phyloP scores from a whole-genome alignment of 2,888 invertebrate species.

The Eristalis pertinax region DNA sequence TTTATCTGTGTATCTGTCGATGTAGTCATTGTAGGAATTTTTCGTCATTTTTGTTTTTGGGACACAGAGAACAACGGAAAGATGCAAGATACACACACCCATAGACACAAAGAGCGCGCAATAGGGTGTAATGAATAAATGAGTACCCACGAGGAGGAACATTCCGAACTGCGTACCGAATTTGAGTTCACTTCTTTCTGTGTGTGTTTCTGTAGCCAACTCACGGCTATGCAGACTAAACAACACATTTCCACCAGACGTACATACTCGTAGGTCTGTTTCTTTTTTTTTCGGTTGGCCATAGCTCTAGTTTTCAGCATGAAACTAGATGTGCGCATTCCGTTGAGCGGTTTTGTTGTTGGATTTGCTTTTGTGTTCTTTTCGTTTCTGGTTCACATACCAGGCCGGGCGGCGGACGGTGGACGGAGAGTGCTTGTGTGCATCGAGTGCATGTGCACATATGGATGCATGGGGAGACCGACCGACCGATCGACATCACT shows the following conservation, averaged over 20 bases:
- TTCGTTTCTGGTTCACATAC: slow-evolving; percentile 3
- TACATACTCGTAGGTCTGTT: not conserved
- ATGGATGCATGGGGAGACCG: slow-evolving; percentile 9
- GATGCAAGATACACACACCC: slow-evolving; percentile 12
- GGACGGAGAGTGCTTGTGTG: not conserved
- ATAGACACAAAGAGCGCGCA: slow-evolving; percentile 64
- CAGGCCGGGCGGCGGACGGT: not conserved
- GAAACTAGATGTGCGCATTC: slow-evolving; percentile 64
- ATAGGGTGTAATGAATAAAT: slow-evolving; percentile 68
- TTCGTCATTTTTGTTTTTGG: slow-evolving; percentile 22
- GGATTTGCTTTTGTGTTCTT: not conserved
- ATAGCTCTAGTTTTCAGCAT: slow-evolving; percentile 55
- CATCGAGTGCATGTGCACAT: slow-evolving; percentile 17
- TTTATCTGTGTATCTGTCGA: not conserved
- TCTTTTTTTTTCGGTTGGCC: slow-evolving; percentile 57
- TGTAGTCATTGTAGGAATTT: slow-evolving; percentile 31
- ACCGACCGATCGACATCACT: not conserved
- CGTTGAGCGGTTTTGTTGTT: not conserved
- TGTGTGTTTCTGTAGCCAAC: not conserved
- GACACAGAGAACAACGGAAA: slow-evolving; percentile 7
- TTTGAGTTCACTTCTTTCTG: slow-evolving; percentile 25
- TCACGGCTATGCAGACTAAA: slow-evolving; percentile 45
- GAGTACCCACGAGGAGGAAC: slow-evolving; percentile 52
- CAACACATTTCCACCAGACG: slow-evolving; percentile 67
- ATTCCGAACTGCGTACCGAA: slow-evolving; percentile 44